These are phyloP conservation scores for Phalacrocorax aristotelis DNA, from an alignment of 2,113 vertebrate species.

Conservation along the genomic window DNA sequence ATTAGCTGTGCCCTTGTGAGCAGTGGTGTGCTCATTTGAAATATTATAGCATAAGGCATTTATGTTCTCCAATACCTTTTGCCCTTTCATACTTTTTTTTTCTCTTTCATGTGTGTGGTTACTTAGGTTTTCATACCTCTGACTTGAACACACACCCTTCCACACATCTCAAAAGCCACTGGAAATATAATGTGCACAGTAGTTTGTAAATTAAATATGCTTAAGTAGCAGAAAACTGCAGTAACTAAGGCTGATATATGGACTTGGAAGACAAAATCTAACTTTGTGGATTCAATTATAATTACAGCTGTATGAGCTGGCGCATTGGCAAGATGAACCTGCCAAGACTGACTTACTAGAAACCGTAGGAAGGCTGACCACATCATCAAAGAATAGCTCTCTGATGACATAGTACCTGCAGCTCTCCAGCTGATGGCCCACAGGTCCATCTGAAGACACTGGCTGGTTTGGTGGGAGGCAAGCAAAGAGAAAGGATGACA, in stretches of 20 bases:
- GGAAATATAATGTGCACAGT: slow-evolving; percentile 60
- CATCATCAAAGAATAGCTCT: slow-evolving; percentile 55
- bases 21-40: background rate
- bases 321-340: slow-evolving; percentile 50
- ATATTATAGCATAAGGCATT: background rate
- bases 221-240: slow-evolving; percentile 66
- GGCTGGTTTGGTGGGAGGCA: background rate
- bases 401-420: slow-evolving; percentile 38
- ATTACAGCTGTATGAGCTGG: slow-evolving; percentile 68
- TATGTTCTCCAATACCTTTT: background rate
- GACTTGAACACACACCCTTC: background rate
- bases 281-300: slow-evolving; percentile 71
- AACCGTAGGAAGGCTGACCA: slow-evolving; percentile 35
- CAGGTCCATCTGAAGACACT: background rate
- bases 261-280: slow-evolving; percentile 59
- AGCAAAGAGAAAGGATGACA: background rate
- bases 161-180: slow-evolving; percentile 8
- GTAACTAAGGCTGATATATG: slow-evolving; percentile 57
- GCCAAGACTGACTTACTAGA: slow-evolving; percentile 57
- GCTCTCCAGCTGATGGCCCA: background rate
- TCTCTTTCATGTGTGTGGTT: background rate
- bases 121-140: background rate
- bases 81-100: background rate
- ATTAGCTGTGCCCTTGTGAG: background rate
- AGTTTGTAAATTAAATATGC: slow-evolving; percentile 65